A percentile compares a stretch with the other conserved stretches of the same genome.
Conservation (phyloP, 2,113 vertebrate species). For the Rallus limicola region DNA sequence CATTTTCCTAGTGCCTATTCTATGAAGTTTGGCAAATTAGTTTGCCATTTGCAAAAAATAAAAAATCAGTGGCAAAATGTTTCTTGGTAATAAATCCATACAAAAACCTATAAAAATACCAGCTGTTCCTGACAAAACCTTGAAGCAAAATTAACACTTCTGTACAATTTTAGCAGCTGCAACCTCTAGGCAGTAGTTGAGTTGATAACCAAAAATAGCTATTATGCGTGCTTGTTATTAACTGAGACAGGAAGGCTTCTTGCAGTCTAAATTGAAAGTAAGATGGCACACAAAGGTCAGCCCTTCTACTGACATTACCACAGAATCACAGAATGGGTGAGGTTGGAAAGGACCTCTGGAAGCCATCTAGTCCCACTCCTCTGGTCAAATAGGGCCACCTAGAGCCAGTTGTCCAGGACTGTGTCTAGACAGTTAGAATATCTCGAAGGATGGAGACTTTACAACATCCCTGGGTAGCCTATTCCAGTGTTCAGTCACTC, state of each 20-base stretch:
- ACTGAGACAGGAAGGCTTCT: neutral
- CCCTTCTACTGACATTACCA: neutral
- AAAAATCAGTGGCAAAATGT: neutral
- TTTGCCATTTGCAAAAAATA: neutral
- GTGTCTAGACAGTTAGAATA: neutral
- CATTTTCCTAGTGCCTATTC: neutral
- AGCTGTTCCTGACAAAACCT: constrained; percentile 17
- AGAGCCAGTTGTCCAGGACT: neutral
- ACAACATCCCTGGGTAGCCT: neutral
- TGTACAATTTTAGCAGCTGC: constrained; percentile 1
- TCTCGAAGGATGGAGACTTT: neutral
- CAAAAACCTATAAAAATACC: neutral
- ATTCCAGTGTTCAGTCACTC: neutral
- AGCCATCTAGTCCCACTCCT: neutral
- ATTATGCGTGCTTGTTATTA: neutral
- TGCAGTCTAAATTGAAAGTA: neutral
- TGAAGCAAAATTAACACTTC: constrained; percentile 2
- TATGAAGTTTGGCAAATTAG: neutral
- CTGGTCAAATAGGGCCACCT: neutral
- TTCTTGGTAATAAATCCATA: neutral
- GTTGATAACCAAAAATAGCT: neutral
- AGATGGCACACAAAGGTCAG: neutral
- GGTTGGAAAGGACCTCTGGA: neutral
- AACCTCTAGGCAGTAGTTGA: neutral
- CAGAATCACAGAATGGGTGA: neutral